Percentiles rank a stretch among this genome's conserved stretches.
Conservation (phyloP, 2,113 vertebrate species). For the Ornithorhynchus anatinus region DNA sequence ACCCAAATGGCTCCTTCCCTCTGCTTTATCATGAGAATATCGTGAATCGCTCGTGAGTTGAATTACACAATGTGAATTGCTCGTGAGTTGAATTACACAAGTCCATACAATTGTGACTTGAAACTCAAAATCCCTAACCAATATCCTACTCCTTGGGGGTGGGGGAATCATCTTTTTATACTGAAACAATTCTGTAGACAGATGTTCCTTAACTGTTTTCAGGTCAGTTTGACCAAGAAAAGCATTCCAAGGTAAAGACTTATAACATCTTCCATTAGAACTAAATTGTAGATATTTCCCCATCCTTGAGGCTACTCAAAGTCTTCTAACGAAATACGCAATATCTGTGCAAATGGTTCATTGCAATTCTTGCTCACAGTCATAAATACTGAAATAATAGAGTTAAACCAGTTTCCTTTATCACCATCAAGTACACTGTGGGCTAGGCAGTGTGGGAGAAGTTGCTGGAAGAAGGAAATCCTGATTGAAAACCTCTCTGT, state of each 20-base stretch:
- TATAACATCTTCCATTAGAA: background rate
- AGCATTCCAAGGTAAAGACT: background rate
- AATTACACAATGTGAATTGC: background rate
- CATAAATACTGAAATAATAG: background rate
- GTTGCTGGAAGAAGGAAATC: no score
- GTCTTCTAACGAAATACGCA: conserved; percentile 1
- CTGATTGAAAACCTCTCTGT: no score
- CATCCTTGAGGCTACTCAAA: background rate
- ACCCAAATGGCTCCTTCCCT: no score
- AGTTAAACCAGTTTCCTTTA: background rate
- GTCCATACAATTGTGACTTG: background rate
- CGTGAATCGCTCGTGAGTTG: conserved; percentile 14
- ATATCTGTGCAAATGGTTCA: background rate
- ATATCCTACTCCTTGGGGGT: background rate
- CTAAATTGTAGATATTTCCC: background rate
- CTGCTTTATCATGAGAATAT: no score
- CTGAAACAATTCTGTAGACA: background rate
- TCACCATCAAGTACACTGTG: no score
- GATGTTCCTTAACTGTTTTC: background rate
- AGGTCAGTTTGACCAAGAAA: conserved; percentile 4
- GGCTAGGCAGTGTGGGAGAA: no score
- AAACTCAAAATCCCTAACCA: conserved; percentile 1
- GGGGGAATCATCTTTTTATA: background rate
- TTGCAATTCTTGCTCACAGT: background rate
- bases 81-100: background rate